Conservation (phyloP, 2,113 vertebrate genomes). For the Ahaetulla prasina region DNA sequence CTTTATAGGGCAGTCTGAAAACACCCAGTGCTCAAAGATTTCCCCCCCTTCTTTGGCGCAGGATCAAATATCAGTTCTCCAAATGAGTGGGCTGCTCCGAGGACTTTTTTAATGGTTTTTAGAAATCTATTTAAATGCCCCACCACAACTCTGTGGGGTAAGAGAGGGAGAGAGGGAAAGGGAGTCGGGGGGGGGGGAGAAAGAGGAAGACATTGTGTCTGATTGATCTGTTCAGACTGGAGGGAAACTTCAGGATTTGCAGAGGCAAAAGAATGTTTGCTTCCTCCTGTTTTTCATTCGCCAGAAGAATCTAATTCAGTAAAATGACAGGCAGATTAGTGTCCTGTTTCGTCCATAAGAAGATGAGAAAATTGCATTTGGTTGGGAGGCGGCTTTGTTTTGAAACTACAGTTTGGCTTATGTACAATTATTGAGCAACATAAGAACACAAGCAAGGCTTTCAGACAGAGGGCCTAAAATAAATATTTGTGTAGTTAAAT, state of each 20-base stretch:
- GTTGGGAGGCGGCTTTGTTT: not conserved
- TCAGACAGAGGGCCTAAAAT: not conserved
- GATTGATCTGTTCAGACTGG: not conserved
- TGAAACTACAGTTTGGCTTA: not conserved
- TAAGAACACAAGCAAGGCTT: not conserved
- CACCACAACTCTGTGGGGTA: not conserved
- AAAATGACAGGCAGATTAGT: not conserved
- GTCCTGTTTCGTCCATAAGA: slow-evolving; percentile 13
- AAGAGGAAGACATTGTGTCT: too few relatives aligned
- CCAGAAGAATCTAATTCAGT: not conserved
- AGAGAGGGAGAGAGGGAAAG: too few relatives aligned
- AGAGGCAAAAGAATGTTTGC: not conserved
- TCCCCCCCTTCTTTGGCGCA: not conserved
- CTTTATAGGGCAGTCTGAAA: not conserved
- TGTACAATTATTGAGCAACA: not conserved
- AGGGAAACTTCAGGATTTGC: not conserved
- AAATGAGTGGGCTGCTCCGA: not conserved
- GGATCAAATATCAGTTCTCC: not conserved
- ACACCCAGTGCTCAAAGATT: not conserved
- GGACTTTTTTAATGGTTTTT: not conserved
- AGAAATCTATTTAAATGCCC: not conserved
- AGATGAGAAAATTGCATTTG: not conserved
- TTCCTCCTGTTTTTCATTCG: not conserved
- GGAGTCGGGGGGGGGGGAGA: too few relatives aligned
- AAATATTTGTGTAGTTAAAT: not conserved